phyloP scores from a whole-genome alignment of 2,797 vertebrate genomes.

The Molossus molossus region DNA sequence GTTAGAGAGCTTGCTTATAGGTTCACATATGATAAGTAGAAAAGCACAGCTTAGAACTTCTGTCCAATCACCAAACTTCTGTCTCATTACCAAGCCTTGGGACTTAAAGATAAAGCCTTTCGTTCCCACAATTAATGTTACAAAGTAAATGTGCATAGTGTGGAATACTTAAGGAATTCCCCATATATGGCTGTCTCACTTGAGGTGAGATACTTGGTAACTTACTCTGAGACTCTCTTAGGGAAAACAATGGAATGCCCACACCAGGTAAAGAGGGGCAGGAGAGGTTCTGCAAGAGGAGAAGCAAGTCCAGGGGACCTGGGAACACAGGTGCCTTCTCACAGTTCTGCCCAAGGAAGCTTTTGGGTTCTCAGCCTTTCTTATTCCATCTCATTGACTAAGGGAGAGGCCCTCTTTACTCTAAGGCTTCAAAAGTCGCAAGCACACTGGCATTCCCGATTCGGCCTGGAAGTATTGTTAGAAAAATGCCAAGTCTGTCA shows the following conservation, averaged over 20 bases:
- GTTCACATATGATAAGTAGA: slow-evolving; percentile 43
- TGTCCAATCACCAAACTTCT: slow-evolving; percentile 69
- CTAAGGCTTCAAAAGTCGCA: neutral
- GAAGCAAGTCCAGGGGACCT: neutral
- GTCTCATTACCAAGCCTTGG: slow-evolving; percentile 53
- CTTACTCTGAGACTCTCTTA: neutral
- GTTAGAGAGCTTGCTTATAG: slow-evolving; percentile 50
- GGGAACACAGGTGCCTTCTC: neutral
- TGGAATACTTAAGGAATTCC: neutral
- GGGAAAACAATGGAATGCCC: neutral
- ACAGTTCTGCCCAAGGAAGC: neutral
- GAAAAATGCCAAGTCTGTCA: slow-evolving; percentile 49
- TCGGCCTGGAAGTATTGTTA: slow-evolving; percentile 30
- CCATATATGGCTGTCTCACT: neutral
- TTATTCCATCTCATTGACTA: neutral
- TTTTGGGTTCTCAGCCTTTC: neutral
- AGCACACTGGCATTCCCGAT: slow-evolving; percentile 8
- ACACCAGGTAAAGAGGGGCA: neutral
- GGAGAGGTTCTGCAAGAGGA: neutral
- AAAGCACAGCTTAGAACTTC: slow-evolving; percentile 49
- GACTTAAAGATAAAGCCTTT: slow-evolving; percentile 64
- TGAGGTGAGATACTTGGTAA: neutral
- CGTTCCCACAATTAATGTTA: neutral
- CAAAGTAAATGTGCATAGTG: neutral
- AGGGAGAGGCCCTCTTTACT: neutral